Evolutionary conservation across 2,888 invertebrate species (phyloP).

Genomic region (Limnephilus rhombicus): DNA sequence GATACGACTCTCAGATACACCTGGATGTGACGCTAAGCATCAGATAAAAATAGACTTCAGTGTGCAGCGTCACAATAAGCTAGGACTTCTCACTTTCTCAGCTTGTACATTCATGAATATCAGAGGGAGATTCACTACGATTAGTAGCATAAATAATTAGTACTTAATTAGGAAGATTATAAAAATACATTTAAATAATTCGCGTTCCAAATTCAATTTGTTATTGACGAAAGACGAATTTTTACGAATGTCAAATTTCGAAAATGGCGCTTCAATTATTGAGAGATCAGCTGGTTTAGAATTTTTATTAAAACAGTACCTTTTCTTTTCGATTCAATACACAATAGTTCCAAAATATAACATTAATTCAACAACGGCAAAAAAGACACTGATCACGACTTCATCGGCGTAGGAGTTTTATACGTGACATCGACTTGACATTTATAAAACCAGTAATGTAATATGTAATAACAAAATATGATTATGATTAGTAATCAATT

Average conservation of each 20-base stretch:
- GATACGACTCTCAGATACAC: constrained; percentile 59
- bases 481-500: neutral
- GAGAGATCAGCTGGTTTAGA: constrained; percentile 51
- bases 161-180: neutral
- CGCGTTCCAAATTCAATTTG: constrained; percentile 3
- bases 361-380: neutral
- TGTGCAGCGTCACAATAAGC: constrained; percentile 65
- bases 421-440: neutral
- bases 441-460: neutral
- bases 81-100: constrained; percentile 52
- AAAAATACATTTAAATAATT: neutral
- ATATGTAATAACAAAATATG: neutral
- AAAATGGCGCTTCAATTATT: constrained; percentile 44
- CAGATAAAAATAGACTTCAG: constrained; percentile 63
- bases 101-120: constrained; percentile 54
- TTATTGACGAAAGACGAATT: neutral
- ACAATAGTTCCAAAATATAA: neutral
- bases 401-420: constrained; percentile 19
- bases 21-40: constrained; percentile 64
- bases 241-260: constrained; percentile 23
- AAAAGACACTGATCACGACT: constrained; percentile 10
- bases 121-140: constrained; percentile 40
- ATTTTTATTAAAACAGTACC: neutral
- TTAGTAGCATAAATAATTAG: neutral
- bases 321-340: neutral